A percentile compares a stretch with the other conserved stretches of the same genome.
Conservation (phyloP, 1,140 invertebrate species). For the Penaeus vannamei region DNA sequence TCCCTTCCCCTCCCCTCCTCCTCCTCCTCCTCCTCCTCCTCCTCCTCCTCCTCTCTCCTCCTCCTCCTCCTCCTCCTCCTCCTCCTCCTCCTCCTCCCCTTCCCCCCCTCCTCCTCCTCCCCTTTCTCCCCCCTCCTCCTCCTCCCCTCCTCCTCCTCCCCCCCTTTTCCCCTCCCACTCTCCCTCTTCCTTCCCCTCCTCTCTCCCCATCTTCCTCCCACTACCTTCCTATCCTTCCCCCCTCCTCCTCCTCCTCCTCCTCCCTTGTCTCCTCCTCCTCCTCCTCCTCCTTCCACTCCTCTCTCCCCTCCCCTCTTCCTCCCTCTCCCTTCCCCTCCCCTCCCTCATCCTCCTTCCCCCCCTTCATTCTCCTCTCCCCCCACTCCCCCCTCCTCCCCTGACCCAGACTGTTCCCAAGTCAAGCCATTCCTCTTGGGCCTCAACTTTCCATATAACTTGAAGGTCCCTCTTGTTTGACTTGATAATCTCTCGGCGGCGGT, state of each 20-base stretch:
- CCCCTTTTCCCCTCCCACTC: neutral
- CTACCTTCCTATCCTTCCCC: neutral
- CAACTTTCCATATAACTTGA: no score
- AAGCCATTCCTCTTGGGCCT: no score
- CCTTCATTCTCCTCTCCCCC: no score
- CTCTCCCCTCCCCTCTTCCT: no score
- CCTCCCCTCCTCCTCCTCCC: no score
- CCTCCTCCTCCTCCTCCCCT: neutral
- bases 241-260: neutral
- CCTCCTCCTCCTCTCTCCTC: neutral
- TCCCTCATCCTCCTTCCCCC: no score
- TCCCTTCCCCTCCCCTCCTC: neutral
- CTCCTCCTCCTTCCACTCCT: neutral
- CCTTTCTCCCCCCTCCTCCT: neutral
- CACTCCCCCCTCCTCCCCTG: no score
- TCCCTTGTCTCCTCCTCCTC: neutral
- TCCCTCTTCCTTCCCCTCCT: neutral
- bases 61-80: neutral
- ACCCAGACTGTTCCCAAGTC: no score
- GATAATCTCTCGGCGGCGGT: no score
- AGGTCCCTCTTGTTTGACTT: no score
- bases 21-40: neutral
- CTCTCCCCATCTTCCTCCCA: neutral
- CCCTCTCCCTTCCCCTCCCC: no score
- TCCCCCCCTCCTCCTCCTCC: no score